Conservation (phyloP, 2,797 vertebrate species). For the Alectoris magna region DNA sequence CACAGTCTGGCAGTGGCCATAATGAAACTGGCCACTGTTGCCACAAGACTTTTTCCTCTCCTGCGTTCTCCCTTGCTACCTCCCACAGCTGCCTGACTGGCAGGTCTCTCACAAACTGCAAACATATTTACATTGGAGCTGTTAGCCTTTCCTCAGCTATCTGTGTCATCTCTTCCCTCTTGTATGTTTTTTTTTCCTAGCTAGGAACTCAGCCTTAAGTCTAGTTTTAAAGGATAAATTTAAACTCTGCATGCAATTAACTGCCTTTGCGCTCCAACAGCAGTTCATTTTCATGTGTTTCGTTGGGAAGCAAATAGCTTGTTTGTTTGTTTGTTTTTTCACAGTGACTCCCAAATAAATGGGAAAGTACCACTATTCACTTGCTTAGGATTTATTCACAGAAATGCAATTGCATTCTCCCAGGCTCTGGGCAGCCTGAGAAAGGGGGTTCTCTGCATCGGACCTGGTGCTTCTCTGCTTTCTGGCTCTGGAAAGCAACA, state of each 20-base stretch:
- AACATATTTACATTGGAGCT: constrained; percentile 71
- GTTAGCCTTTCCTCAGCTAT: constrained; percentile 43
- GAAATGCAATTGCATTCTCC: constrained; percentile 18
- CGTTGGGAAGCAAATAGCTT: constrained; percentile 51
- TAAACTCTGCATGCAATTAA: constrained; percentile 53
- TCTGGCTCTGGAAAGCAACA: not conserved
- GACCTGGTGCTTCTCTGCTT: not conserved
- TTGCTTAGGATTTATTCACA: constrained; percentile 46
- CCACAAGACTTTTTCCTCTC: constrained; percentile 78
- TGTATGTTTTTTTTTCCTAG: not conserved
- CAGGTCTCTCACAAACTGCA: constrained; percentile 67
- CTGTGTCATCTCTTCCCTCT: not conserved
- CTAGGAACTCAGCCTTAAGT: constrained; percentile 23
- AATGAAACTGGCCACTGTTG: constrained; percentile 79
- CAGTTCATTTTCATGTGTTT: constrained; percentile 61
- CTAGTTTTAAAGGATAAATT: constrained; percentile 61
- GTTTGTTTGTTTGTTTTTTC: constrained; percentile 57
- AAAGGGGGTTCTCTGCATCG: not conserved
- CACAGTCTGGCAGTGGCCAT: constrained; percentile 77
- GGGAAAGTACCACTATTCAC: constrained; percentile 41
- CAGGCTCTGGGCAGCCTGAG: not conserved
- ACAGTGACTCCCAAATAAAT: constrained; percentile 58
- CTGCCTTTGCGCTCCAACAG: constrained; percentile 33
- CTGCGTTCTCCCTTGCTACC: constrained; percentile 71
- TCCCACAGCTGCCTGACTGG: constrained; percentile 77